Evolutionary conservation across 2,888 invertebrate genomes (phyloP), one percentile per base, ranked within the genome.

Genomic region (Meiosimyza platycephala): DNA sequence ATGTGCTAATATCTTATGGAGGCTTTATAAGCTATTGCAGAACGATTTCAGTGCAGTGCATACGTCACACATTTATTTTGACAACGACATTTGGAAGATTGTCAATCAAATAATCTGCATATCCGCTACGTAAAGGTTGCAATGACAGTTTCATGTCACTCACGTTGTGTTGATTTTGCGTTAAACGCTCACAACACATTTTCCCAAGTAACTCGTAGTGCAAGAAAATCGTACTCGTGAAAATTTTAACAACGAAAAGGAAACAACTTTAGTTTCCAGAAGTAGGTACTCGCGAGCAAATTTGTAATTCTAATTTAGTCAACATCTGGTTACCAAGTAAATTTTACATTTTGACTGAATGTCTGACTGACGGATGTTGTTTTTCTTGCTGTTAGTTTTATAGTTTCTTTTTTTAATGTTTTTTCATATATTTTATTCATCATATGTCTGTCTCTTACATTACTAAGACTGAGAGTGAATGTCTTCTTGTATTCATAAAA

Each of bases 231-330:
- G 67, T 22, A 40, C 40, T 7, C n/a, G 9, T 40, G 9, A 40
- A 40, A 40, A 40, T 40, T 6, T 40, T 9, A 40, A 40, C 40
- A 40, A 7, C 3, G 6, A 9, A 40, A 40, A 40, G 40, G 40
- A 40, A 40, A 40, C 40, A 40, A 40, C 40, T 40, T 40, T 6
- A 7, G 40, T 7, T 40, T 40, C 40, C 9, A 40, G 40, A 9
- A 40, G 40, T 40, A 40, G 40, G 9, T 40, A 40, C 40, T 40
- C 40, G 40, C 40, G 6, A 40, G 40, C 54, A 60, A 69, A 69
- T 69, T 69, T 60, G 60, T 60, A 69, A 69, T 69, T 69, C 69
- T 69, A 62, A 69, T 69, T 69, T 60, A 69, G 69, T 33, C 16
- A 60, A 69, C 69, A 69, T 69, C 69, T 69, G 69, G 60, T 62